phyloP scores from a whole-genome alignment of 2,888 invertebrate species.

The Metellina segmentata region DNA sequence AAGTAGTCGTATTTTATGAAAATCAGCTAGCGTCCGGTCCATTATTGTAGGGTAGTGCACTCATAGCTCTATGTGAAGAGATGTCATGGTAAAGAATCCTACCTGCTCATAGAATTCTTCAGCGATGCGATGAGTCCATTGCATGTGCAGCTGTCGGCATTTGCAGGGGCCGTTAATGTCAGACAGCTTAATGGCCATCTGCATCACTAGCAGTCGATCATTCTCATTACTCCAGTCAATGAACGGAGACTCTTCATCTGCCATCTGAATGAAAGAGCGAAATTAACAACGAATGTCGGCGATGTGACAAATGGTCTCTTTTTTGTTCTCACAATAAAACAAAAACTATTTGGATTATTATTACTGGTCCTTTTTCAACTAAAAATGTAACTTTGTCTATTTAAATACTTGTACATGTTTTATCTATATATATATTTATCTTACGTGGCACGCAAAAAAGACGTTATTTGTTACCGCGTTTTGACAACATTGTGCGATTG shows the following conservation, averaged over 20 bases:
- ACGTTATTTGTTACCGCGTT: no score
- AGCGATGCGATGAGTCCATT: conserved; percentile 84
- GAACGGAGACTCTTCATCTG: conserved; percentile 82
- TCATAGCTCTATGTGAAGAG: no score
- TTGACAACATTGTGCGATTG: no score
- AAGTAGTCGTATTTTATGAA: no score
- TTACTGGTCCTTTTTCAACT: no score
- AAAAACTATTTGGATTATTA: no score
- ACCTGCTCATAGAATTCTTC: conserved; percentile 85
- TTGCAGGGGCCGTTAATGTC: conserved; percentile 85
- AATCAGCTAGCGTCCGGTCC: no score
- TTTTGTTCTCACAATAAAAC: background rate
- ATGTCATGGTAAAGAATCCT: background rate
- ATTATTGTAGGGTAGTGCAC: no score
- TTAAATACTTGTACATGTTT: no score
- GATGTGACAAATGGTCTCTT: background rate
- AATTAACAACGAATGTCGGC: background rate
- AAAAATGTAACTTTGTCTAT: no score
- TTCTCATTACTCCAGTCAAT: conserved; percentile 84
- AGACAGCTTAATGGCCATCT: conserved; percentile 84
- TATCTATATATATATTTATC: no score
- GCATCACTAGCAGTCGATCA: conserved; percentile 83
- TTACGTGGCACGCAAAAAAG: no score
- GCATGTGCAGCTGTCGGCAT: conserved; percentile 83
- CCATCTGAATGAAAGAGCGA: conserved; percentile 71